Conservation (phyloP, 2,797 vertebrate genomes). For the Arrhamphus sclerolepis region DNA sequence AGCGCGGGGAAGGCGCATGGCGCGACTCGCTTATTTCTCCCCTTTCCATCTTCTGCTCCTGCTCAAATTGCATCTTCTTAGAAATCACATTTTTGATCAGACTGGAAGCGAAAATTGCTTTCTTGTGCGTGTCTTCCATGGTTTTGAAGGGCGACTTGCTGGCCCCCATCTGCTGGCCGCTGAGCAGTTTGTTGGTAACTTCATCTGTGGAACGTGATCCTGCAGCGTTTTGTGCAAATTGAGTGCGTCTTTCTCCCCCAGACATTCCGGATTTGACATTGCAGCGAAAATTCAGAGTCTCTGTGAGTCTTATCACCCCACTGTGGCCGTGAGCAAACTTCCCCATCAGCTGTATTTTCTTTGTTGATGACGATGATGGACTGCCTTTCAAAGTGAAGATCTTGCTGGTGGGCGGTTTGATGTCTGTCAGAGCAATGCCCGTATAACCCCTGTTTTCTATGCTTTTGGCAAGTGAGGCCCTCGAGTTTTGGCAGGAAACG, state of each 20-base stretch:
- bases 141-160: slow-evolving; percentile 63
- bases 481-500: slow-evolving; percentile 67
- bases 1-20: slow-evolving; percentile 48
- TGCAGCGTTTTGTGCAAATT: slow-evolving; percentile 73
- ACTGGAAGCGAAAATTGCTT: slow-evolving; percentile 92
- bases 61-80: slow-evolving; percentile 97
- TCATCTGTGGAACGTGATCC: slow-evolving; percentile 85
- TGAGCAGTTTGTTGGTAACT: slow-evolving; percentile 79
- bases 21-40: slow-evolving; percentile 87
- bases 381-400: slow-evolving; percentile 78
- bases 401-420: slow-evolving; percentile 80
- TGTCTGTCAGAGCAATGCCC: slow-evolving; percentile 56
- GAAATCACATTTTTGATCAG: slow-evolving; percentile 95
- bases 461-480: slow-evolving; percentile 68
- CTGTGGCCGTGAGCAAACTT: slow-evolving; percentile 76
- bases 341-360: slow-evolving; percentile 76
- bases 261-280: slow-evolving; percentile 81
- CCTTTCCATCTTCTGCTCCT: slow-evolving; percentile 97
- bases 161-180: slow-evolving; percentile 66
- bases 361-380: slow-evolving; percentile 60
- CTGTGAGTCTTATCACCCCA: slow-evolving; percentile 86
- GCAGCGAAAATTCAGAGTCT: slow-evolving; percentile 86
- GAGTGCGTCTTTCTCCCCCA: slow-evolving; percentile 67
- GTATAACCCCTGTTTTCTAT: slow-evolving; percentile 60
- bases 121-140: slow-evolving; percentile 88